Conservation (phyloP, 2,113 vertebrate genomes). For the Enhydra lutris region DNA sequence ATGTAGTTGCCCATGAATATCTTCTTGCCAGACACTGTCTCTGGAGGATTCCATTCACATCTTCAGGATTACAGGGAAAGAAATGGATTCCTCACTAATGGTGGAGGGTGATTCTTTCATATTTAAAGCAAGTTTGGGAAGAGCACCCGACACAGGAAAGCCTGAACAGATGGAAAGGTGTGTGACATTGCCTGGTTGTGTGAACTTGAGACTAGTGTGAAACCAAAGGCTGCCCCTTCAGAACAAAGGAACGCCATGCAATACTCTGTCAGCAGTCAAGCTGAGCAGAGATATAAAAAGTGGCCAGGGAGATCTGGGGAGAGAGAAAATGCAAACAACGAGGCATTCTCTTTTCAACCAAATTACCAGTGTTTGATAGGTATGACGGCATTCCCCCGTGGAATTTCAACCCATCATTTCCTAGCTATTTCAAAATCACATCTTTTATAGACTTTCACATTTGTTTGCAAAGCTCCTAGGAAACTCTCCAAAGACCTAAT, state of each 20-base stretch:
- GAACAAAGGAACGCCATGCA: constrained; percentile 72
- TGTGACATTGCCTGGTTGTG: constrained; percentile 54
- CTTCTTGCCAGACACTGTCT: constrained; percentile 30
- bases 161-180: constrained; percentile 64
- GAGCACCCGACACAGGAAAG: background rate
- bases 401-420: constrained; percentile 58
- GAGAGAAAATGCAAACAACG: constrained; percentile 62
- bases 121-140: background rate
- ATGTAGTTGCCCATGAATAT: background rate
- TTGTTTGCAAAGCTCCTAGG: constrained; percentile 55
- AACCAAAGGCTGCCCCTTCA: constrained; percentile 76
- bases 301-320: constrained; percentile 55
- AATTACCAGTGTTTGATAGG: constrained; percentile 38
- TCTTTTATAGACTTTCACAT: constrained; percentile 17
- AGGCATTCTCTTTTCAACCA: constrained; percentile 30
- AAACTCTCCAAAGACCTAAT: constrained; percentile 59
- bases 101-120: background rate
- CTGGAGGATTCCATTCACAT: constrained; percentile 38
- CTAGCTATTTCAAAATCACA: constrained; percentile 60
- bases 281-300: constrained; percentile 59
- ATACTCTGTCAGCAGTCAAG: constrained; percentile 43
- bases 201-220: constrained; percentile 66
- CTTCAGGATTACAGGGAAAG: constrained; percentile 39
- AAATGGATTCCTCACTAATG: background rate
- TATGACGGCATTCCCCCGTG: constrained; percentile 32